Base-by-base conservation (phyloP, 2,113 vertebrate species). In the Ramphastos sulfuratus region DNA sequence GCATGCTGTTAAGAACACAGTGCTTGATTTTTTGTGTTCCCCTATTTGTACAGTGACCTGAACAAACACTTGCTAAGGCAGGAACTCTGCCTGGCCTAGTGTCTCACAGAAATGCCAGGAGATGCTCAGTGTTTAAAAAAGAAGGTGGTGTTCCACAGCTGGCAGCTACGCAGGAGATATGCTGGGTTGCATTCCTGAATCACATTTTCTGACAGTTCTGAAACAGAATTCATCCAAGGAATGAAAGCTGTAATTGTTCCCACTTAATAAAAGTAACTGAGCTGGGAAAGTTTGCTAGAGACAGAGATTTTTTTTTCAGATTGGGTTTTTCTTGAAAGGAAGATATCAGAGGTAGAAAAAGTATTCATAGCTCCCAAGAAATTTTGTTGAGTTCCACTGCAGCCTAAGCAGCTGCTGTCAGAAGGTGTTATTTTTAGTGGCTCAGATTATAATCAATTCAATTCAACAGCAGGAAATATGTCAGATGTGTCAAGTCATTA, bases 191-290 rank as follows among this genome's bases (percentile, higher is more conserved):
- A 59, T 72, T 89, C 70, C 77, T 85, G 48, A 93, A 78, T 21
- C 81, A 87, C 33, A n/a, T 65, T 91, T 94, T 86, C 72, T 89
- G 52, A 93, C 59, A 84, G 33, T 35, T 95, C 61, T 75, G 70
- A 83, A 83, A 92, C 39, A 88, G 33, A 89, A 87, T 65, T 74
- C 24, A 88, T 72, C 70, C 65, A 88, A 81, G 50, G 42, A 91
- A 81, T 69, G 15, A 91, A 83, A 87, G 48, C 21, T 72, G 14
- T 69, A 86, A 72, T 71, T 92, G 60, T 73, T 92, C 23, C 85
- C 54, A 61, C 24, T 42, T 31, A 72, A 78, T 72, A 69, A 74
- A 92, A 84, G 58, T 48, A 88, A 86, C 33, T 33, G 66, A 93
- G 44, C 55, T 33, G 50, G 54, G 31, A 73, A 93, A 83, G 82